These are phyloP conservation scores for Patiria miniata DNA, from an alignment of 35 echinoderm and acorn worm genomes.

Conservation along the genomic window DNA sequence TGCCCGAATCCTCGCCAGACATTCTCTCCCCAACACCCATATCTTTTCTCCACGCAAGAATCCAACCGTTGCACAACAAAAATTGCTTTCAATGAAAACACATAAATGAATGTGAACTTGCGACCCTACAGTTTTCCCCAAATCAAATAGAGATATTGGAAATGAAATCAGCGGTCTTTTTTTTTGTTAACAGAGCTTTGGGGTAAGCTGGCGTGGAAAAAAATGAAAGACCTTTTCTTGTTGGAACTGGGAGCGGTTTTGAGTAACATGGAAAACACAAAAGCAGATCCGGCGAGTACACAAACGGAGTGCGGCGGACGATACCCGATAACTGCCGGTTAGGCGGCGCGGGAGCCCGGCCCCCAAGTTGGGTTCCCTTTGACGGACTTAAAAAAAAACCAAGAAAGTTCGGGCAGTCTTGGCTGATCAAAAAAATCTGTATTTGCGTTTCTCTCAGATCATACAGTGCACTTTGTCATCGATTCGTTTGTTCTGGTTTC, in stretches of 20 bases:
- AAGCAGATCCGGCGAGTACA: slow-evolving; percentile 8
- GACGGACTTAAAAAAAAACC: neutral
- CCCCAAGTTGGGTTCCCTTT: neutral
- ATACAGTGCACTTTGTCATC: no score
- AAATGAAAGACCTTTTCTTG: neutral
- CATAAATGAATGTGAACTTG: neutral
- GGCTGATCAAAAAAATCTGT: neutral
- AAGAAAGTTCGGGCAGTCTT: no score
- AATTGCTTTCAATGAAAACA: slow-evolving; percentile 5
- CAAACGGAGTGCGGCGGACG: neutral
- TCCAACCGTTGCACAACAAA: neutral
- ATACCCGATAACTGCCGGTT: neutral
- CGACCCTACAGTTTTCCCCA: neutral
- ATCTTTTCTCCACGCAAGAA: neutral
- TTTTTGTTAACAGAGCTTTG: neutral
- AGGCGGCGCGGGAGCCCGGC: neutral
- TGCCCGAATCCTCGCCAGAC: neutral
- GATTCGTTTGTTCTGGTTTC: no score
- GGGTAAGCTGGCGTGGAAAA: neutral
- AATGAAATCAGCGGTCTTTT: neutral
- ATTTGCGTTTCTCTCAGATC: neutral
- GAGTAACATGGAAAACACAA: slow-evolving; percentile 17
- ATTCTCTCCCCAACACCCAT: neutral
- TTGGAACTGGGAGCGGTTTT: slow-evolving; percentile 15
- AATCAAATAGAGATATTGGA: neutral